Evolutionary conservation across 2,888 invertebrate species (phyloP).

Genomic region (Trichopoda pennipes): DNA sequence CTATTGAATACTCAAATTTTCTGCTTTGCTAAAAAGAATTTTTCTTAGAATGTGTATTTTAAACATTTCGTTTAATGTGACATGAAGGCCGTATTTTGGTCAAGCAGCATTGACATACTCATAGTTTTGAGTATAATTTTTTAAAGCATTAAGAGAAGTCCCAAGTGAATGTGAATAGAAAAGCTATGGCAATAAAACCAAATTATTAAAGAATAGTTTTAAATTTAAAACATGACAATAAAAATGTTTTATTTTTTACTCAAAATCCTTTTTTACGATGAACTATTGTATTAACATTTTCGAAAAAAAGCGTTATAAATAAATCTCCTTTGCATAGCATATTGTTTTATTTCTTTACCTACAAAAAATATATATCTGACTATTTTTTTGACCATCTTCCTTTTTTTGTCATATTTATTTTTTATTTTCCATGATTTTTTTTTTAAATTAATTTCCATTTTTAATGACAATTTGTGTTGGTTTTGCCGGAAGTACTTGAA

Average conservation of each 20-base stretch:
- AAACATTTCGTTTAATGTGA: constrained; percentile 22
- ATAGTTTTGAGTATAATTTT: constrained; percentile 5
- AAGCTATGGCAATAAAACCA: too few species aligned
- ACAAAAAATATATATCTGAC: not conserved
- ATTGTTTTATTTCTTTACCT: too few species aligned
- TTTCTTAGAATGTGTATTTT: constrained; percentile 20
- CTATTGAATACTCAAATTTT: constrained; percentile 30
- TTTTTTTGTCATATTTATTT: constrained; percentile 10
- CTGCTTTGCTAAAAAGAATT: not conserved
- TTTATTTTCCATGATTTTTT: constrained; percentile 24
- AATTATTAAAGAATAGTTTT: too few species aligned
- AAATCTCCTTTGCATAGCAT: too few species aligned
- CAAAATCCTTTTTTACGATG: too few species aligned
- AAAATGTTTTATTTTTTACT: too few species aligned
- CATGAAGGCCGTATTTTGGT: constrained; percentile 54
- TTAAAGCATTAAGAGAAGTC: not conserved
- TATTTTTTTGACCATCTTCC: constrained; percentile 2
- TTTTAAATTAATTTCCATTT: constrained; percentile 12
- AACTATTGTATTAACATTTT: too few species aligned
- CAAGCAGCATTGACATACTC: constrained; percentile 26
- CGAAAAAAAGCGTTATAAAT: too few species aligned
- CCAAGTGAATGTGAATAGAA: not conserved
- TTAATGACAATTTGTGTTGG: constrained; percentile 36
- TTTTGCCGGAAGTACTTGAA: constrained; percentile 19
- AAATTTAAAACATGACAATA: too few species aligned